A percentile compares a stretch with the other conserved stretches of the same genome.
Evolutionary conservation across 2,797 vertebrate species (phyloP).

Genomic region (Pantherophis alleghaniensis): DNA sequence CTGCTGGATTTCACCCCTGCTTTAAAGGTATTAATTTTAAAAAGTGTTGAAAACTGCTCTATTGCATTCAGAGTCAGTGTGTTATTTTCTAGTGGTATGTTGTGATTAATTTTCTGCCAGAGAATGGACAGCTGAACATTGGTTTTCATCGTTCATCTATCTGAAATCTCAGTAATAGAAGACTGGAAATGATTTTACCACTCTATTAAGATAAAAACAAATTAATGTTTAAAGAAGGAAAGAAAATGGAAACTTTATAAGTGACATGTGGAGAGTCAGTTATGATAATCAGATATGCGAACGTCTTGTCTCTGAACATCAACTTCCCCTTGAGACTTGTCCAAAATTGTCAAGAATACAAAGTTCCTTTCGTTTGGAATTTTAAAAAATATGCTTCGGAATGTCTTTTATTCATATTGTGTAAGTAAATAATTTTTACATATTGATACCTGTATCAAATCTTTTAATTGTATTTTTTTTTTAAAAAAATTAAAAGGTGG

Average conservation of each 20-base stretch:
- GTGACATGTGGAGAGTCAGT: neutral
- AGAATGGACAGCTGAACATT: neutral
- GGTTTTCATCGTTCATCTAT: slow-evolving; percentile 12
- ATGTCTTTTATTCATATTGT: neutral
- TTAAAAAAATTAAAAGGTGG: neutral
- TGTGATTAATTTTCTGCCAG: neutral
- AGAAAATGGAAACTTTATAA: neutral
- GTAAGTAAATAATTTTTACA: neutral
- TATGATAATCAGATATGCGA: neutral
- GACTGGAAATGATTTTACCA: neutral
- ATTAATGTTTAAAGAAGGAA: neutral
- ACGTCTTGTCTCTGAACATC: neutral
- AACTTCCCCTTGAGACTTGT: neutral
- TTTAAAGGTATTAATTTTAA: neutral
- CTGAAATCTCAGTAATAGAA: neutral
- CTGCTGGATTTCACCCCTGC: neutral
- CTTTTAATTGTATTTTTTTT: neutral
- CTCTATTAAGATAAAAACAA: neutral
- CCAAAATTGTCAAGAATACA: neutral
- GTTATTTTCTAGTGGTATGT: neutral
- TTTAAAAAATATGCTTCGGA: neutral
- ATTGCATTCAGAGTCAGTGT: neutral
- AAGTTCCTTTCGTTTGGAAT: neutral
- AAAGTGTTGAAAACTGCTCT: neutral
- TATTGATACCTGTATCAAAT: neutral